These are phyloP conservation scores for Hymenochirus boettgeri DNA, from an alignment of 2,113 vertebrate species.

Conservation along the genomic window DNA sequence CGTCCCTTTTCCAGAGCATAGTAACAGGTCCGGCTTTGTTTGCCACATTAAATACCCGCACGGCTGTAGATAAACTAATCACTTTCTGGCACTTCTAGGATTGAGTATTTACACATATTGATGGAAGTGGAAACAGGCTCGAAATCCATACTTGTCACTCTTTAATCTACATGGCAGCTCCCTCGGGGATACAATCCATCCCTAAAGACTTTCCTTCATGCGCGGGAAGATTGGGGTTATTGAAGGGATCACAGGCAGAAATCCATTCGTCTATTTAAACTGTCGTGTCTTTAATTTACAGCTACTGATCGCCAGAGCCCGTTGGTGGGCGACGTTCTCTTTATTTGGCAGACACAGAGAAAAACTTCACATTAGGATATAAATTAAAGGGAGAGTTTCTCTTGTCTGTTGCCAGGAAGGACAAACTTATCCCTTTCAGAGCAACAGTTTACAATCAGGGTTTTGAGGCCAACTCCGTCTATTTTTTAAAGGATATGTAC, in stretches of 20 bases:
- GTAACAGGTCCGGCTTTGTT: background rate
- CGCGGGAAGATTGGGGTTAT: slow-evolving; percentile 8
- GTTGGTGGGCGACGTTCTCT: background rate
- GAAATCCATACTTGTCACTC: slow-evolving; percentile 17
- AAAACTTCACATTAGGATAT: background rate
- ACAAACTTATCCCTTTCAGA: background rate
- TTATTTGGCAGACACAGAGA: background rate
- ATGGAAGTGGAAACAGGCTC: background rate
- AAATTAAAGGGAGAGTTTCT: background rate
- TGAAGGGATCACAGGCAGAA: background rate
- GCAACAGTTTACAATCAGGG: background rate
- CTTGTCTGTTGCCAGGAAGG: background rate
- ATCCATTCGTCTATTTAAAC: background rate
- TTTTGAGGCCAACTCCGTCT: too few relatives aligned
- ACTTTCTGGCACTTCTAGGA: background rate
- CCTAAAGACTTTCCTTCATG: background rate
- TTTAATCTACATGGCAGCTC: too few relatives aligned
- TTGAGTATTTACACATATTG: background rate
- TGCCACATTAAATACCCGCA: background rate
- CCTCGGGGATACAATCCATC: background rate
- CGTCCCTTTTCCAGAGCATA: too few relatives aligned
- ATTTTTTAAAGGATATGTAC: too few relatives aligned
- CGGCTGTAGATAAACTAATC: slow-evolving; percentile 5
- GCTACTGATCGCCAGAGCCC: slow-evolving; percentile 3
- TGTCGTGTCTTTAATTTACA: slow-evolving; percentile 26